Conservation (phyloP, 2,113 vertebrate species). For the Apaloderma vittatum region DNA sequence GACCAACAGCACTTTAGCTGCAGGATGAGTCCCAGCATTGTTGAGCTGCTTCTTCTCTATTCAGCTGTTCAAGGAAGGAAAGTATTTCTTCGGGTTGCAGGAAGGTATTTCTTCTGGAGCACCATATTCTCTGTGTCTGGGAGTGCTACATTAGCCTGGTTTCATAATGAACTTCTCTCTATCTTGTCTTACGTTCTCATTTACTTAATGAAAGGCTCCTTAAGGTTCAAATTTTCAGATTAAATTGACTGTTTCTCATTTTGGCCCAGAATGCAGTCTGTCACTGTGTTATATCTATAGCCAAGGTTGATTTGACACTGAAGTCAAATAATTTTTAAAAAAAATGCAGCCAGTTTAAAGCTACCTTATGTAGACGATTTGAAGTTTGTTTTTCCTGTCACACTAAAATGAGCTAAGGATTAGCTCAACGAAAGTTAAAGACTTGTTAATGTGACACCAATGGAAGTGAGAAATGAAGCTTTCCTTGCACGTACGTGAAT, state of each 20-base stretch:
- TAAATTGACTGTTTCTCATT: background rate
- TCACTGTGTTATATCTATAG: background rate
- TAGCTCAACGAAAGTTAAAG: slow-evolving; percentile 16
- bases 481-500: background rate
- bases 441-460: slow-evolving; percentile 2
- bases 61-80: slow-evolving; percentile 42
- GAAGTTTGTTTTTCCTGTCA: slow-evolving; percentile 44
- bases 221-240: background rate
- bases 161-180: background rate
- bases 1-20: slow-evolving; percentile 81
- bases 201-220: background rate
- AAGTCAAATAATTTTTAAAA: background rate
- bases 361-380: background rate
- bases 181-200: background rate
- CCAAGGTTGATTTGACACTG: background rate
- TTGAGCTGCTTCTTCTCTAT: slow-evolving; percentile 41
- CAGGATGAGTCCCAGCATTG: slow-evolving; percentile 36
- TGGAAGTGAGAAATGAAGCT: slow-evolving; percentile 32
- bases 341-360: background rate
- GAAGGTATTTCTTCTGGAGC: background rate
- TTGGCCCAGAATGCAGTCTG: background rate
- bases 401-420: slow-evolving; percentile 25
- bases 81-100: background rate
- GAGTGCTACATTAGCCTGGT: background rate
- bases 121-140: background rate